Evolutionary conservation across 2,113 vertebrate species (phyloP), one percentile per base, ranked within the genome.

Genomic region (Microcebus murinus): DNA sequence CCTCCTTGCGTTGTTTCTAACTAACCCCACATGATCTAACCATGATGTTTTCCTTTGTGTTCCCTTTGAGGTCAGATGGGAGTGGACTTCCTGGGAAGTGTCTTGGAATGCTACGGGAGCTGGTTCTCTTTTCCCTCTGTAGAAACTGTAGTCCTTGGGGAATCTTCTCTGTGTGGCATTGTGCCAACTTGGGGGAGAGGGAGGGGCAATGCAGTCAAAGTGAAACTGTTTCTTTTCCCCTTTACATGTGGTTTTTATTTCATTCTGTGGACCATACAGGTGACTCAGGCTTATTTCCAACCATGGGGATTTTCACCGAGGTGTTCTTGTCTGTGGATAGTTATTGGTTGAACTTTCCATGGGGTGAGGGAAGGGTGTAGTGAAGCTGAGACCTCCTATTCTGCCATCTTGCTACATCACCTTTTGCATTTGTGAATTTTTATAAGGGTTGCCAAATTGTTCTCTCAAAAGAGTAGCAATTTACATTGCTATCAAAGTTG

Each of bases 401-500:
- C 61, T 34, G 36, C 11, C 1, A 3, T 18, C 23, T 25, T 8
- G 29, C 23, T 70, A 29, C 6, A 2, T 59, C 25, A 27, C 18
- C 1, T 59, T 34, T n/a, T 34, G 8, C 61, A 29, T 67, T 1
- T 8, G 21, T 4, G 0, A 3, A 5, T 59, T n/a, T 82, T 27
- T 34, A 3, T 42, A 8, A 82, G 36, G 27, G 11, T 14, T 20
- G 48, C 70, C 50, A 31, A 29, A 42, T 50, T n/a, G 0, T 85
- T 67, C 27, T 27, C 4, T 55, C 4, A 18, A 29, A 77, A 59
- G 39, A 14, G 20, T 7, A 12, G 21, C 0, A 1, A 25, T 45
- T 31, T 59, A 8, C 8, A 0, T 25, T 7, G 14, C 36, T 14
- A 0, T 36, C 89, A 18, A 20, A 0, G 1, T 0, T 0, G 9